Base-by-base conservation (phyloP, 37 sponge, comb jelly and placozoan genomes). In the Oscarella lobularis region DNA sequence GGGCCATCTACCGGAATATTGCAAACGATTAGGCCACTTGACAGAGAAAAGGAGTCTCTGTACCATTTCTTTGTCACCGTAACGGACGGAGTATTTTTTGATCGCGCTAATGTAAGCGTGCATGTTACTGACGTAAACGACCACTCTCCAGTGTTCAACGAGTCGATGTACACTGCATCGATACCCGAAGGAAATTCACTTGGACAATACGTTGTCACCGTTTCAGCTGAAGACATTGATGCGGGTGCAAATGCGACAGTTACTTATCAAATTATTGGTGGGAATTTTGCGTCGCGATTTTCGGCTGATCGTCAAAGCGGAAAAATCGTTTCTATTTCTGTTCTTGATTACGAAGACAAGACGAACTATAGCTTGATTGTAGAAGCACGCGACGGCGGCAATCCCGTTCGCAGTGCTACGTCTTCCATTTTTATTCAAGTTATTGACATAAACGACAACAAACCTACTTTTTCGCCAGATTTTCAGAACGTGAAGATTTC, bases 401-500 rank as follows among this genome's bases (percentile, higher is more conserved):
- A 4, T 29, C 71, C 71, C 38, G 85, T 83, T 5, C 88, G 85
- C 31, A 82, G 75, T 67, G 78, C 80, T 77, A 48, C 72, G 32
- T 75, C 81, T 36, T 29, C 48, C 39, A 78, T 81, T 20, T 78
- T 73, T 67, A 85, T 91, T 27, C 80, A 75, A 30, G 75, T 87
- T 37, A 37, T 65, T 31, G 54, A 81, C 3, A 77, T 81, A 72
- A 87, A 91, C 72, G 92, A 87, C 67, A 73, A 87, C 31, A 2
- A 68, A 4, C 92, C 92, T 39, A 54, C 34, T 35, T 91, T 89
- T 36, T 34, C 40, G 1, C 48, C 73, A 0, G 14, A 20, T 5
- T 36, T 30, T 0, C 41, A 27, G 1, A 54, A 9, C 32, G 67
- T 69, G 2, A 27, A 34, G 31, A 40, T 85, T 14, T 2, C 41